Percentiles rank a stretch among this genome's conserved stretches.
phyloP scores from a whole-genome alignment of 2,113 vertebrate genomes.

The Corydoras sp. region DNA sequence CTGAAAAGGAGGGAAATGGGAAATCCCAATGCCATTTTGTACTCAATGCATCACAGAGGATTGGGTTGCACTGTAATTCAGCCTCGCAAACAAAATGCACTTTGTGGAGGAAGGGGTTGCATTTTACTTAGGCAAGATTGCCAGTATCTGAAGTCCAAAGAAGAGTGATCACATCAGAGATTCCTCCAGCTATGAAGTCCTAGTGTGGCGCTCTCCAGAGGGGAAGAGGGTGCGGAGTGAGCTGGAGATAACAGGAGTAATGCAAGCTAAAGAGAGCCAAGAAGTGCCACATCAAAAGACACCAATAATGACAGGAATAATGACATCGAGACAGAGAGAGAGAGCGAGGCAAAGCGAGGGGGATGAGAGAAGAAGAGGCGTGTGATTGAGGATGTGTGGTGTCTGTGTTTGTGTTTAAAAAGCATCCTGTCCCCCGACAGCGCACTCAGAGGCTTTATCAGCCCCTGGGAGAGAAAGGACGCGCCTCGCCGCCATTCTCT shows the following conservation, averaged over 20 bases:
- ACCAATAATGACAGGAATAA: conserved; percentile 72
- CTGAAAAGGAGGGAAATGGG: conserved; percentile 41
- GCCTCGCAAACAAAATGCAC: conserved; percentile 43
- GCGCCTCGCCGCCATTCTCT: conserved; percentile 60
- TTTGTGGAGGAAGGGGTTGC: conserved; percentile 20
- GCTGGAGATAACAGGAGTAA: conserved; percentile 58
- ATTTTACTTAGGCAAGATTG: conserved; percentile 48
- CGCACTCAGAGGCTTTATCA: conserved; percentile 63
- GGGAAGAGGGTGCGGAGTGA: conserved; percentile 35
- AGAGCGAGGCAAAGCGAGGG: conserved; percentile 39
- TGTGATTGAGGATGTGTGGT: conserved; percentile 56
- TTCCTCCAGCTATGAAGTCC: conserved; percentile 47
- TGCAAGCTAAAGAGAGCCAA: conserved; percentile 61
- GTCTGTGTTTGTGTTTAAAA: conserved; percentile 67
- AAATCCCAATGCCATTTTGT: conserved; percentile 45
- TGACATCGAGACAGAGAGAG: conserved; percentile 57
- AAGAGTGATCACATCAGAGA: conserved; percentile 59
- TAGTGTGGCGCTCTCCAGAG: conserved; percentile 58
- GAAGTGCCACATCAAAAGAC: conserved; percentile 68
- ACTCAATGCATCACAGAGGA: conserved; percentile 42
- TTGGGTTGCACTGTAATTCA: conserved; percentile 41
- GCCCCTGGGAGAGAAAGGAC: conserved; percentile 61
- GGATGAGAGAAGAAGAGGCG: conserved; percentile 38
- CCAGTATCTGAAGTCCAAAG: conserved; percentile 53
- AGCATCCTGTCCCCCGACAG: conserved; percentile 51